Conservation (phyloP, 2,797 vertebrate genomes). For the Cyclopterus lumpus region DNA sequence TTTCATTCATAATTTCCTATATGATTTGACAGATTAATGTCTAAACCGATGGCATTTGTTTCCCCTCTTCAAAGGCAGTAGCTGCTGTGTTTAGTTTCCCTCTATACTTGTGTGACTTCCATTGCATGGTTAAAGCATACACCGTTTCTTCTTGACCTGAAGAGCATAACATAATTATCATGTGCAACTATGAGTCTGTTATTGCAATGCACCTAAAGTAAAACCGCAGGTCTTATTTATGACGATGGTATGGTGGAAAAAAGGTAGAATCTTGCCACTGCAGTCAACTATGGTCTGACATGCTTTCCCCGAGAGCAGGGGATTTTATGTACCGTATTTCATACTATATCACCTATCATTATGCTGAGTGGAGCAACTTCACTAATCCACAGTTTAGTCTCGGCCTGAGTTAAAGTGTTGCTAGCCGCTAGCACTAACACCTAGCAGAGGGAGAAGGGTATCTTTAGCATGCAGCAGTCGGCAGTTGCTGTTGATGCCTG, state of each 20-base stretch:
- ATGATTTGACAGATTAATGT: constrained; percentile 56
- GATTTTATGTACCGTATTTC: constrained; percentile 36
- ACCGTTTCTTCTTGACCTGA: not conserved
- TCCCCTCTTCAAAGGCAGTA: constrained; percentile 61
- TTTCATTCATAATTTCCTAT: not conserved
- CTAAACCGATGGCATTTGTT: constrained; percentile 61
- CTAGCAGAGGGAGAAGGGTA: constrained; percentile 52
- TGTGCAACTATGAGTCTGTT: not conserved
- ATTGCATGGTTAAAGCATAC: not conserved
- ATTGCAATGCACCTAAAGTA: not conserved
- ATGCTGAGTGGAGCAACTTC: constrained; percentile 55
- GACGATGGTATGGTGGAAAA: constrained; percentile 11
- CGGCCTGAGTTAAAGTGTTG: constrained; percentile 53
- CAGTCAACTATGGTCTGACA: constrained; percentile 23
- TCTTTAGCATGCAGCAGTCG: constrained; percentile 70
- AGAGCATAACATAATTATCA: not conserved
- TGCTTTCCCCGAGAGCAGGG: constrained; percentile 29
- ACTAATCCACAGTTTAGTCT: constrained; percentile 59
- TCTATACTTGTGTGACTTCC: not conserved
- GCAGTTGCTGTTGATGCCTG: constrained; percentile 59
- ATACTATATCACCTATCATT: constrained; percentile 38
- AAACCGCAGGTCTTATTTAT: constrained; percentile 6
- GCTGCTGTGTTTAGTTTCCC: constrained; percentile 34
- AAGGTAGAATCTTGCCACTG: constrained; percentile 7
- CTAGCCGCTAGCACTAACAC: constrained; percentile 45